Conservation (phyloP, 1,140 invertebrate species). For the Apis laboriosa region DNA sequence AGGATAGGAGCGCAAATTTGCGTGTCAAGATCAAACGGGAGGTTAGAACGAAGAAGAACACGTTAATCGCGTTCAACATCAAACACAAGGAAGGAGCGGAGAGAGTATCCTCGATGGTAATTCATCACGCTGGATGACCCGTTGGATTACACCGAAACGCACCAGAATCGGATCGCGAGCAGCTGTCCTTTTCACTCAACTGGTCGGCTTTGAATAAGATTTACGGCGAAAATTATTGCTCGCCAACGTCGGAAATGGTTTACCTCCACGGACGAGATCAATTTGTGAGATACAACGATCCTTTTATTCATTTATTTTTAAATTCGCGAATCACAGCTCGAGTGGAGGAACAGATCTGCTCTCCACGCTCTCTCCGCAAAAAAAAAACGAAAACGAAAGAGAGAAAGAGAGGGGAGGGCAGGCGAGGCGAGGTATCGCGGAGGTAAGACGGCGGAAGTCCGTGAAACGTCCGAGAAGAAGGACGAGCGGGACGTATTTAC, state of each 20-base stretch:
- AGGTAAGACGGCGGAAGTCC: background rate
- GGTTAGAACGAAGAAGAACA: slow-evolving; percentile 35
- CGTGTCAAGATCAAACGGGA: slow-evolving; percentile 48
- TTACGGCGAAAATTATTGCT: slow-evolving; percentile 37
- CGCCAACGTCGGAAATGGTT: slow-evolving; percentile 13
- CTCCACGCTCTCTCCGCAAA: background rate
- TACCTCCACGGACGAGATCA: background rate
- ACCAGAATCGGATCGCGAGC: slow-evolving; percentile 35
- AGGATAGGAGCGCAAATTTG: slow-evolving; percentile 21
- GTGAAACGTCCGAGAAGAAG: background rate
- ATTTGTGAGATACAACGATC: background rate
- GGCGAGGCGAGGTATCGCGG: too few relatives aligned
- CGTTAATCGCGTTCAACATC: slow-evolving; percentile 45
- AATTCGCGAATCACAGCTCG: background rate
- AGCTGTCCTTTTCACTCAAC: slow-evolving; percentile 51
- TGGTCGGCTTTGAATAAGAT: slow-evolving; percentile 37
- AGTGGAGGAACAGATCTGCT: background rate
- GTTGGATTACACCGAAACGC: slow-evolving; percentile 42
- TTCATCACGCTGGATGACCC: slow-evolving; percentile 47
- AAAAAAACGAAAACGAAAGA: background rate
- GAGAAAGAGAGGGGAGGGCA: too few relatives aligned
- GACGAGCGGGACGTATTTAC: background rate
- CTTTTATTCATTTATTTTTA: too few relatives aligned
- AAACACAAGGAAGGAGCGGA: slow-evolving; percentile 30
- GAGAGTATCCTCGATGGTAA: slow-evolving; percentile 34